Evolutionary conservation across 2,888 invertebrate genomes (phyloP).

Genomic region (Brachypterus glaber): DNA sequence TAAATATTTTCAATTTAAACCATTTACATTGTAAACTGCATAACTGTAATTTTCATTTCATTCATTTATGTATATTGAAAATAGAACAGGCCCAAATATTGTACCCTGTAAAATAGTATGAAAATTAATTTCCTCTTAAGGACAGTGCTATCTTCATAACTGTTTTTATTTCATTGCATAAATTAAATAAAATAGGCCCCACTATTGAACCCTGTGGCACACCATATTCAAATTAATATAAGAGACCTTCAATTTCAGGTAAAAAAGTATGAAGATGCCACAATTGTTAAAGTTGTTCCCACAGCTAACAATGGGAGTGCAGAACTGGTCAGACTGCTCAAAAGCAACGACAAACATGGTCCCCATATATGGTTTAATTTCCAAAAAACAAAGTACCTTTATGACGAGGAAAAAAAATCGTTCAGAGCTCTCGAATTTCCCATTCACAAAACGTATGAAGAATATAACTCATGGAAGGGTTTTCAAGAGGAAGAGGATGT

Average conservation of each 20-base stretch:
- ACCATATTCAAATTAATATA: no score
- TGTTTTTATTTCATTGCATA: no score
- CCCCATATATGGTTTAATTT: constrained; percentile 81
- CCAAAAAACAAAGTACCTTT: constrained; percentile 95
- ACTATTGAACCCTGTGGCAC: no score
- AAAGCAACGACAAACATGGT: constrained; percentile 40
- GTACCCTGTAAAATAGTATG: no score
- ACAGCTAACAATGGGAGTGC: constrained; percentile 96
- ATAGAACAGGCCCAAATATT: no score
- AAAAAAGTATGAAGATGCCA: constrained; percentile 64
- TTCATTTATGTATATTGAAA: no score
- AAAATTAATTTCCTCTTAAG: no score
- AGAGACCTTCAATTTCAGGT: constrained; percentile 55
- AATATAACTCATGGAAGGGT: constrained; percentile 79
- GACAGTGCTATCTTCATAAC: no score
- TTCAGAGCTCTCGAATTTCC: constrained; percentile 85
- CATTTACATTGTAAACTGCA: no score
- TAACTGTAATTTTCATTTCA: no score
- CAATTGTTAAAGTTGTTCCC: constrained; percentile 87
- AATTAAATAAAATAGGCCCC: no score
- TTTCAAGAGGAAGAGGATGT: constrained; percentile 76
- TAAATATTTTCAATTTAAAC: no score
- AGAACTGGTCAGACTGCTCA: constrained; percentile 77
- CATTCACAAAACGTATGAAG: constrained; percentile 55
- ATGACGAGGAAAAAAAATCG: constrained; percentile 69